phyloP scores from a whole-genome alignment of 1,140 invertebrate genomes.

The Danaus melanippus region DNA sequence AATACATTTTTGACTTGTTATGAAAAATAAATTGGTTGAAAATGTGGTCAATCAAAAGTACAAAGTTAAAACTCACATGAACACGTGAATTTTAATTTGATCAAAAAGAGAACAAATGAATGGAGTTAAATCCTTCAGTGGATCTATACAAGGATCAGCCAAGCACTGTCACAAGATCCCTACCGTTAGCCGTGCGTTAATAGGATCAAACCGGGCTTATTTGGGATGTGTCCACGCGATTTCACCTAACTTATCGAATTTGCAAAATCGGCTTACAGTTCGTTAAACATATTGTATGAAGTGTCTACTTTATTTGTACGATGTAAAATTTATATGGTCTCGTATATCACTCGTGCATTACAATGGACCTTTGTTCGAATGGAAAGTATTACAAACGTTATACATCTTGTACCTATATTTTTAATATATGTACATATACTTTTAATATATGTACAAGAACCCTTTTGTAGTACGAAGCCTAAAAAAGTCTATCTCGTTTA shows the following conservation, averaged over 20 bases:
- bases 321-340: conserved; percentile 1
- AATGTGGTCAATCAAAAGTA: too few species aligned
- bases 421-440: too few species aligned
- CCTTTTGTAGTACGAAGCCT: too few species aligned
- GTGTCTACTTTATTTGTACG: conserved; percentile 23
- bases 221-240: conserved; percentile 64
- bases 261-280: conserved; percentile 66
- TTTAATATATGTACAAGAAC: too few species aligned
- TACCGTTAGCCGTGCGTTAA: conserved; percentile 63
- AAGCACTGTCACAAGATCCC: conserved; percentile 52
- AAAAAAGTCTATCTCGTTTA: too few species aligned
- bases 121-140: conserved; percentile 38
- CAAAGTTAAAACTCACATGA: background rate
- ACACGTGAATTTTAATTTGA: conserved; percentile 18
- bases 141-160: conserved; percentile 45
- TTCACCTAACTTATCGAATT: conserved; percentile 70
- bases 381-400: background rate
- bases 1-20: too few species aligned
- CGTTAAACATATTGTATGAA: conserved; percentile 53
- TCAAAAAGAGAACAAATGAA: conserved; percentile 35
- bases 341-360: too few species aligned
- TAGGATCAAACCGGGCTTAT: conserved; percentile 68
- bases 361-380: too few species aligned
- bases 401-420: background rate
- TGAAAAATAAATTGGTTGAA: too few species aligned